These are phyloP conservation scores for Mirounga angustirostris DNA, from an alignment of 2,113 vertebrate genomes.

Conservation along the genomic window DNA sequence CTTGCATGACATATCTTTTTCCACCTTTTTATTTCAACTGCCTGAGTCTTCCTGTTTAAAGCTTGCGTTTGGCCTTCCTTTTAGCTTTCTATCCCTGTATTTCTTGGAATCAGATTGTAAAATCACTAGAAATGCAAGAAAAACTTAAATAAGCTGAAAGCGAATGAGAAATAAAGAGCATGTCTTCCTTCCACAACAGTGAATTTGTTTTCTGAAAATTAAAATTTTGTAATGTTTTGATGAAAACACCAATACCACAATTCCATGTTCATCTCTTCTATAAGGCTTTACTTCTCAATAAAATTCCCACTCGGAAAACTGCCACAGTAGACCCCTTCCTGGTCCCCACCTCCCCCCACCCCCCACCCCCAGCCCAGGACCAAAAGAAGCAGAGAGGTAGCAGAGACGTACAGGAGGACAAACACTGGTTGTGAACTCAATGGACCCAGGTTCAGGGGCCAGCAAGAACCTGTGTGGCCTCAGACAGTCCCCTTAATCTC, in stretches of 20 bases:
- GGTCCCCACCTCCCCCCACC: too few relatives aligned
- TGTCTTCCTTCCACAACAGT: background rate
- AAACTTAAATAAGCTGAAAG: background rate
- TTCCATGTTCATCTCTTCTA: accelerated
- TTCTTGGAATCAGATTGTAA: too few relatives aligned
- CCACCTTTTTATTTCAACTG: background rate
- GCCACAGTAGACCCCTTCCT: accelerated
- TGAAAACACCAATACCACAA: background rate
- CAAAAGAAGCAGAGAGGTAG: too few relatives aligned
- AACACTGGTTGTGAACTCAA: accelerated
- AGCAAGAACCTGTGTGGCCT: background rate
- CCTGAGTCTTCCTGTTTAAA: background rate
- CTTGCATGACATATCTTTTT: too few relatives aligned
- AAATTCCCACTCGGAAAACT: too few relatives aligned
- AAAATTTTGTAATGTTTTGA: background rate
- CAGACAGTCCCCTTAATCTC: too few relatives aligned
- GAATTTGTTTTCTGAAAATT: background rate
- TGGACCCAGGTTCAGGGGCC: accelerated
- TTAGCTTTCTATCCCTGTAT: background rate
- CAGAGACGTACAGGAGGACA: accelerated
- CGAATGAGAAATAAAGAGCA: background rate
- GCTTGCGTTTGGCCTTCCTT: background rate
- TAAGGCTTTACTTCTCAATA: background rate
- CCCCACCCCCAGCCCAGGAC: background rate
- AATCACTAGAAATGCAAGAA: background rate